Percentiles rank a stretch among this genome's conserved stretches.
These are phyloP conservation scores for Fabriciana adippe DNA, from an alignment of 2,888 invertebrate genomes.

Conservation along the genomic window DNA sequence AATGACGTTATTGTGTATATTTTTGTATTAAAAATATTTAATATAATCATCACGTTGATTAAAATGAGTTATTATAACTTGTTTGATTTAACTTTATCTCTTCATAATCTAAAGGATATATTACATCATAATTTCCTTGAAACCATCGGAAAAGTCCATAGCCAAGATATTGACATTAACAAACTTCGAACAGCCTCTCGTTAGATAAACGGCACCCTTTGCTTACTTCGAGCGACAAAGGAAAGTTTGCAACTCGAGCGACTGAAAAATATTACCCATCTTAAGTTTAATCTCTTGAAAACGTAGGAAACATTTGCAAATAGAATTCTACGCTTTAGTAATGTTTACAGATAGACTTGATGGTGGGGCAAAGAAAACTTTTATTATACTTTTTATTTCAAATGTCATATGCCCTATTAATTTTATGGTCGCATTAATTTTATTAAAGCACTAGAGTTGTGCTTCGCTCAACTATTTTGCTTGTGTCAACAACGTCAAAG, in stretches of 20 bases:
- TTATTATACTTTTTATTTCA: background rate
- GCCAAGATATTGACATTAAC: conserved; percentile 34
- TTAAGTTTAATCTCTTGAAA: conserved; percentile 77
- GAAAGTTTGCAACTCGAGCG: conserved; percentile 67
- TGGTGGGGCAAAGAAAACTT: conserved; percentile 27
- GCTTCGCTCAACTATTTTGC: too few relatives aligned
- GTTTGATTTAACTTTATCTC: background rate
- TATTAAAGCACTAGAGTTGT: background rate
- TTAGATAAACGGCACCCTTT: conserved; percentile 41
- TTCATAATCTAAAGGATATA: conserved; percentile 10
- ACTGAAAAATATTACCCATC: conserved; percentile 75
- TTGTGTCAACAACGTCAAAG: too few relatives aligned
- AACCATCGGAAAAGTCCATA: conserved; percentile 20
- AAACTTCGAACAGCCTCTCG: conserved; percentile 43
- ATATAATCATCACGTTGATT: too few relatives aligned
- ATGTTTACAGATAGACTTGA: conserved; percentile 42
- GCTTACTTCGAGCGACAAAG: conserved; percentile 54
- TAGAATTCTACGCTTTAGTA: conserved; percentile 54
- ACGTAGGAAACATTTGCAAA: conserved; percentile 70
- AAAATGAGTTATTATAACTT: too few relatives aligned
- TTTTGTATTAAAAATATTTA: background rate
- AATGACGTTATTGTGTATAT: background rate
- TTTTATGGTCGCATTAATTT: background rate
- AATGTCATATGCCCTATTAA: conserved; percentile 6
- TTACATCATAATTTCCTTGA: conserved; percentile 20